A percentile compares a stretch with the other conserved stretches of the same genome.
phyloP scores from a whole-genome alignment of 2,113 vertebrate genomes.

The Hirundichthys speculiger region DNA sequence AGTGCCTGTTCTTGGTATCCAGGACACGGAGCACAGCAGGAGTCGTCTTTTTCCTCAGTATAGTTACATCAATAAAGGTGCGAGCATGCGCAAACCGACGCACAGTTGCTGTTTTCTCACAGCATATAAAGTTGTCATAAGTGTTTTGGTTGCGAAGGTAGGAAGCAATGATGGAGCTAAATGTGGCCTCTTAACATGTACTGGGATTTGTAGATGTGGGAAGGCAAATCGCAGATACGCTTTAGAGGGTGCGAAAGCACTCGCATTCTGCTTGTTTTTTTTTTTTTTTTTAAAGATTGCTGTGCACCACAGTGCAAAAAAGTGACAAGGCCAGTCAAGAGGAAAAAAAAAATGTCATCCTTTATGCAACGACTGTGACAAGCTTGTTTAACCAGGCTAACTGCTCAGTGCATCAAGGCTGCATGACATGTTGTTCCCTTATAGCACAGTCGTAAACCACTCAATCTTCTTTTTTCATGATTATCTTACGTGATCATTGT shows the following conservation, averaged over 20 bases:
- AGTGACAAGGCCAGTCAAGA: neutral
- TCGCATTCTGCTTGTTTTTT: neutral
- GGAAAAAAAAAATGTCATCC: no score
- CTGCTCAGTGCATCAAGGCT: neutral
- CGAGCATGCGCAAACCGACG: slow-evolving; percentile 28
- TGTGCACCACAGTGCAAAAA: neutral
- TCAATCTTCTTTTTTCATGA: no score
- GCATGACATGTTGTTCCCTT: neutral
- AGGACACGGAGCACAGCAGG: slow-evolving; percentile 50
- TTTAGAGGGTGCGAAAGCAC: neutral
- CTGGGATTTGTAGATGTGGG: neutral
- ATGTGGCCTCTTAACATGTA: neutral
- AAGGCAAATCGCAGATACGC: neutral
- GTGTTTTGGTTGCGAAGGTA: slow-evolving; percentile 28
- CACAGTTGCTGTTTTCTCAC: slow-evolving; percentile 24
- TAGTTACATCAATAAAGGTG: slow-evolving; percentile 52
- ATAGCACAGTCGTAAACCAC: neutral
- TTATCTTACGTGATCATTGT: neutral
- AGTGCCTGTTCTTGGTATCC: slow-evolving; percentile 59
- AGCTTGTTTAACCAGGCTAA: neutral
- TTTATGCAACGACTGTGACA: no score
- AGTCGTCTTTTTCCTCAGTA: slow-evolving; percentile 57
- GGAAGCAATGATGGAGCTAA: slow-evolving; percentile 29
- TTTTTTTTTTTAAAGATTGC: neutral
- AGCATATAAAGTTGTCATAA: slow-evolving; percentile 36